phyloP scores from a whole-genome alignment of 2,797 vertebrate genomes.

The Sus cebifrons region DNA sequence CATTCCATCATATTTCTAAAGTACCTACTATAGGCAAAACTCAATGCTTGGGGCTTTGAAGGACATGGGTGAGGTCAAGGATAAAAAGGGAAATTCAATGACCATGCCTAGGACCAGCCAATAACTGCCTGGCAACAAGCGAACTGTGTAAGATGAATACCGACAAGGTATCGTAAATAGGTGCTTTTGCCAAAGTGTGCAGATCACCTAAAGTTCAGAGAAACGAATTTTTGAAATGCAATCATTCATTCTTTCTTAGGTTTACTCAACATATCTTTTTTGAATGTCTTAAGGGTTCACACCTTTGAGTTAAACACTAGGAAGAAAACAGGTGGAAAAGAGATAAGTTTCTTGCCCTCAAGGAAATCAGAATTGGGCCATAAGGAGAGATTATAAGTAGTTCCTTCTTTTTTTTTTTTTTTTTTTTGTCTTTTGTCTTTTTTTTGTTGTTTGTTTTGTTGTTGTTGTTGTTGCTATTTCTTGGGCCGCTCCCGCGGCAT shows the following conservation, averaged over 20 bases:
- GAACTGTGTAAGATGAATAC: background rate
- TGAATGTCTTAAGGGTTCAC: background rate
- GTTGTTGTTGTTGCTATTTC: too few species aligned
- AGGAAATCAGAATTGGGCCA: background rate
- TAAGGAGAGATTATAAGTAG: background rate
- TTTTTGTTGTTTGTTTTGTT: too few species aligned
- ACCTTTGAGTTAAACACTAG: background rate
- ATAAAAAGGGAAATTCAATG: background rate
- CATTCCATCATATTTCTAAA: background rate
- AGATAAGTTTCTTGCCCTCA: background rate
- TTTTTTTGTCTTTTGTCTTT: too few species aligned
- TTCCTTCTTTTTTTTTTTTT: too few species aligned
- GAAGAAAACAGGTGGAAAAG: background rate
- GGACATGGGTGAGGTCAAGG: background rate
- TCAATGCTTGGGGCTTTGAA: background rate
- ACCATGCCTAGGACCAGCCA: background rate
- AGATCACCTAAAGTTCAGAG: background rate
- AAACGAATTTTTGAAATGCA: background rate
- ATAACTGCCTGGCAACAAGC: too few species aligned
- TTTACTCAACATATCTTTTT: background rate
- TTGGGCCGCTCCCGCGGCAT: too few species aligned
- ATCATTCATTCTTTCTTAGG: background rate
- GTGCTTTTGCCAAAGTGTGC: background rate
- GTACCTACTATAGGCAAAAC: background rate
- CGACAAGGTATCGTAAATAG: background rate